Conservation (phyloP, 2,888 invertebrate species). For the Brenthis hecate region DNA sequence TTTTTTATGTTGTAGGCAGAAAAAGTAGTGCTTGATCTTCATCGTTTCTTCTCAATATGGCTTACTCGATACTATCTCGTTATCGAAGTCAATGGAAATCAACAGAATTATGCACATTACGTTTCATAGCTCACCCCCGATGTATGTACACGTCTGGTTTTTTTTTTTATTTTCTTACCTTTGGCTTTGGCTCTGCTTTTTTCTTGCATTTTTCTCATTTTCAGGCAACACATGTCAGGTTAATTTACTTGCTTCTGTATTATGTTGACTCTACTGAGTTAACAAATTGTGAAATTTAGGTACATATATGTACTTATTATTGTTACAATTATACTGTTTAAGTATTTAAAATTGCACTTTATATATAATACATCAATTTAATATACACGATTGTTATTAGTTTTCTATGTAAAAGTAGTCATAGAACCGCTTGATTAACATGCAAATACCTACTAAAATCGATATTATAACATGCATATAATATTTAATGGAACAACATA, state of each 20-base stretch:
- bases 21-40: conserved; percentile 88
- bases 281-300: too few species aligned
- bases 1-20: conserved; percentile 86
- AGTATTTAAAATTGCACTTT: too few species aligned
- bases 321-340: too few species aligned
- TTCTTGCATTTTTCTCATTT: conserved; percentile 31
- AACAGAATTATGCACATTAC: conserved; percentile 67
- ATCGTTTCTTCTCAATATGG: conserved; percentile 90
- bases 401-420: neutral
- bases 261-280: neutral
- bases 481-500: neutral
- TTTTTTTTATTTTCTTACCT: conserved; percentile 47
- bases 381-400: neutral
- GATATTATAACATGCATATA: neutral
- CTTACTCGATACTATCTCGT: conserved; percentile 76
- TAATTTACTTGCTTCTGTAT: conserved; percentile 15
- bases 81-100: conserved; percentile 63
- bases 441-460: neutral
- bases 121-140: conserved; percentile 66
- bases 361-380: neutral
- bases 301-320: too few species aligned
- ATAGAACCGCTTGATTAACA: conserved; percentile 4
- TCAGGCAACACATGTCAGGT: conserved; percentile 18
- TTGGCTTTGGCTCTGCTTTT: conserved; percentile 44
- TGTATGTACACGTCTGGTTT: conserved; percentile 68